Percentiles rank a stretch among this genome's conserved stretches.
phyloP scores from a whole-genome alignment of 2,113 vertebrate genomes.

The Aleadryas rufinucha region DNA sequence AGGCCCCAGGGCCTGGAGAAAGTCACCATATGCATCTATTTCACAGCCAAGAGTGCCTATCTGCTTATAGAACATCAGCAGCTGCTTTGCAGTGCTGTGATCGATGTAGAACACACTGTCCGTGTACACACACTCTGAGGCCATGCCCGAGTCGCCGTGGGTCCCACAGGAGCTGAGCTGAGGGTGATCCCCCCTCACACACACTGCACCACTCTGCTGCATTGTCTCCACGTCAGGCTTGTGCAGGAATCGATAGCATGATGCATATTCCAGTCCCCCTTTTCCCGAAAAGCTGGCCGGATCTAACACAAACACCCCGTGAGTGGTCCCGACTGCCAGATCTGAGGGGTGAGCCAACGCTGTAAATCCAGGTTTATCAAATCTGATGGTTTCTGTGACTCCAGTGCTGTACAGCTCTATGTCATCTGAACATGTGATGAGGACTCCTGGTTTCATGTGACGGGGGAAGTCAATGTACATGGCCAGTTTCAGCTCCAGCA shows the following conservation, averaged over 20 bases:
- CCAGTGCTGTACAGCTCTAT: conserved; percentile 86
- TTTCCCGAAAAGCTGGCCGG: not conserved
- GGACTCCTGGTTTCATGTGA: conserved; percentile 85
- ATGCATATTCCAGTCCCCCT: conserved; percentile 70
- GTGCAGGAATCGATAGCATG: conserved; percentile 85
- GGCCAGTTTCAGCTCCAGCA: conserved; percentile 93
- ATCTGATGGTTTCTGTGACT: conserved; percentile 57
- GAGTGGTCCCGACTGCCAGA: conserved; percentile 80
- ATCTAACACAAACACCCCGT: conserved; percentile 91
- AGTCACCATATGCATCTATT: conserved; percentile 94
- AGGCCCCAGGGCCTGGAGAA: conserved; percentile 88
- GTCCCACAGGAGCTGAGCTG: not conserved
- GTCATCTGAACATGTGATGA: conserved; percentile 89
- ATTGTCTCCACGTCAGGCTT: conserved; percentile 84
- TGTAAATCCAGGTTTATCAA: conserved; percentile 86
- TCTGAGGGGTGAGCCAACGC: conserved; percentile 90
- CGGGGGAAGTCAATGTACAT: conserved; percentile 91
- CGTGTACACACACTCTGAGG: conserved; percentile 82
- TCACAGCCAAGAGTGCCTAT: conserved; percentile 80
- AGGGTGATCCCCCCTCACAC: not conserved
- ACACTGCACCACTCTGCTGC: conserved; percentile 76
- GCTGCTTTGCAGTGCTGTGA: conserved; percentile 62
- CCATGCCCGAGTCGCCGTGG: not conserved
- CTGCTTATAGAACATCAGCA: conserved; percentile 78
- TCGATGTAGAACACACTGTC: conserved; percentile 92